Evolutionary conservation across 2,888 invertebrate genomes (phyloP).

Genomic region (Chromoteleia sp.): DNA sequence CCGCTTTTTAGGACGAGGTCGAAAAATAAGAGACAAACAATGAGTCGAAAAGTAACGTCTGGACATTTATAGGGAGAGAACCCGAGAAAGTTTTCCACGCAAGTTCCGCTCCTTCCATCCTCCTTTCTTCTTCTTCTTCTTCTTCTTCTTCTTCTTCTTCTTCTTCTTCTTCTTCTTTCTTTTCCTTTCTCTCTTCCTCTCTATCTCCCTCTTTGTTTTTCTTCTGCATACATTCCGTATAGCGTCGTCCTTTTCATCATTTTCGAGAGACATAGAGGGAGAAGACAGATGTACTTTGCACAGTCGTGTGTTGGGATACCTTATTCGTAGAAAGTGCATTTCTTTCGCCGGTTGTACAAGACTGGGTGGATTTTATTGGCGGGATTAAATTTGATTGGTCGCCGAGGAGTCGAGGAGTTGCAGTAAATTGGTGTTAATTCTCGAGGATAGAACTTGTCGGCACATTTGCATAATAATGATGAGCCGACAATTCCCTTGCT

Average conservation of each 20-base stretch:
- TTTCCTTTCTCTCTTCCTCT: constrained; percentile 20
- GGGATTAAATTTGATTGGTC: constrained; percentile 30
- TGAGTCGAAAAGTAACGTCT: constrained; percentile 76
- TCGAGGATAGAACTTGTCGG: background rate
- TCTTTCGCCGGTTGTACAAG: constrained; percentile 37
- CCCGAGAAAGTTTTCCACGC: constrained; percentile 20
- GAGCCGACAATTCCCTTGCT: no score
- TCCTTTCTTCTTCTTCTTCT: constrained; percentile 6
- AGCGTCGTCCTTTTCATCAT: no score
- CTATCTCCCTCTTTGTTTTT: constrained; percentile 30
- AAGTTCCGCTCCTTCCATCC: constrained; percentile 23
- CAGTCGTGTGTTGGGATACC: constrained; percentile 67
- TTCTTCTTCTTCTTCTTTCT: constrained; percentile 32
- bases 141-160: no score
- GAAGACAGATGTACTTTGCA: constrained; percentile 70
- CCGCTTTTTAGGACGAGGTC: constrained; percentile 73
- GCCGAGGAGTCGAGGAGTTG: background rate
- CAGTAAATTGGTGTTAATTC: constrained; percentile 10
- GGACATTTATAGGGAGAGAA: constrained; percentile 76
- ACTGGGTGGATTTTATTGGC: constrained; percentile 16
- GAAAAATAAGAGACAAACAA: constrained; percentile 81
- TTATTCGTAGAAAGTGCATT: constrained; percentile 46
- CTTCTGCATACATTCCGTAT: no score
- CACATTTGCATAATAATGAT: constrained; percentile 1
- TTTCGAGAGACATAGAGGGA: background rate